Conservation (phyloP, 2,888 invertebrate genomes). For the Chelonus formosanus region DNA sequence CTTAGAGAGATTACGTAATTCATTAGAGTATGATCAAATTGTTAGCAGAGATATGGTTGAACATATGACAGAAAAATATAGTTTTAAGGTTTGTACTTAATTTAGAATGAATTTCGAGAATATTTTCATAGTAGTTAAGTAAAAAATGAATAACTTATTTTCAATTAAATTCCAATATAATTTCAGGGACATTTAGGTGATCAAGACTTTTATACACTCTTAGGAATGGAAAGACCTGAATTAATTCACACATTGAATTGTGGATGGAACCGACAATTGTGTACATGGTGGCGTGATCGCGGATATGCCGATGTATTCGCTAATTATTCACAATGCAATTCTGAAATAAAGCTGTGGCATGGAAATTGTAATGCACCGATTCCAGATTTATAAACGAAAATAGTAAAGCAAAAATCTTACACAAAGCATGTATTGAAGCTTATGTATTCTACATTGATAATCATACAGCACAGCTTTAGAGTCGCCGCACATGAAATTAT, state of each 20-base stretch:
- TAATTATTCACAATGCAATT: conserved; percentile 75
- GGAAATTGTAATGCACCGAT: conserved; percentile 80
- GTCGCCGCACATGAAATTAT: no score
- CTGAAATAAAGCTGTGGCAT: conserved; percentile 74
- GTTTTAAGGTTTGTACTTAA: conserved; percentile 66
- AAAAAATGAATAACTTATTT: neutral
- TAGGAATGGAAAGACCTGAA: conserved; percentile 75
- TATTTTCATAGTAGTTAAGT: neutral
- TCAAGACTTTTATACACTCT: conserved; percentile 81
- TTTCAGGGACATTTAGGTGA: conserved; percentile 78
- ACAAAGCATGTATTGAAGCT: no score
- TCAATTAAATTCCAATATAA: no score
- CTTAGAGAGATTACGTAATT: conserved; percentile 73
- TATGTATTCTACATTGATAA: no score
- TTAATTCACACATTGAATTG: conserved; percentile 79
- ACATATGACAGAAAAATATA: conserved; percentile 70
- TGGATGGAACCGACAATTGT: conserved; percentile 82
- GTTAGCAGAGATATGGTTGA: conserved; percentile 68
- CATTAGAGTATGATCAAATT: conserved; percentile 70
- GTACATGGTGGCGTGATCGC: conserved; percentile 82
- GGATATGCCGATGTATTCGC: conserved; percentile 79
- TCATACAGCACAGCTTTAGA: no score
- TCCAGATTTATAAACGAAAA: conserved; percentile 57
- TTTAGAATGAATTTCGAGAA: neutral
- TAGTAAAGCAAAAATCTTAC: neutral